Percentiles rank a stretch among this genome's conserved stretches.
Conservation (phyloP, 2,888 invertebrate genomes). For the Lumbricus terrestris region DNA sequence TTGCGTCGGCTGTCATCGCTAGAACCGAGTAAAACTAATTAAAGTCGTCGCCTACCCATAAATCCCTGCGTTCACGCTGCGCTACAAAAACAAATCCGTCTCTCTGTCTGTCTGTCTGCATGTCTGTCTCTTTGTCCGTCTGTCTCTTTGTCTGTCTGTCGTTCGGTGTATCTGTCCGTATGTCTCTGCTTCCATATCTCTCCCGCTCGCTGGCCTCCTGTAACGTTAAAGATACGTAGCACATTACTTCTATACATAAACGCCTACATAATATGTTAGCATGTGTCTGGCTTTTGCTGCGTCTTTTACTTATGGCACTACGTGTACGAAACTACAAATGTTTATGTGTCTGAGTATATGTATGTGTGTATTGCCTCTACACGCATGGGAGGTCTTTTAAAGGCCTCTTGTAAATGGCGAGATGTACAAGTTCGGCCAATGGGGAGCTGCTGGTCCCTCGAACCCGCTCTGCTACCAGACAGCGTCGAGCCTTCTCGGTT, state of each 20-base stretch:
- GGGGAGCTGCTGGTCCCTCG: no score
- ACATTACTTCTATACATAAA: neutral
- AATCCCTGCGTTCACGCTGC: neutral
- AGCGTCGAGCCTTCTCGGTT: no score
- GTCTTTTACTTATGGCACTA: neutral
- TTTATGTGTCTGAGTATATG: no score
- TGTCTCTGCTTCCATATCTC: no score
- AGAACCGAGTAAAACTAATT: neutral
- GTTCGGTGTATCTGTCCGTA: no score
- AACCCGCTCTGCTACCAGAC: no score
- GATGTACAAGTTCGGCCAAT: no score
- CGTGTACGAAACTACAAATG: no score
- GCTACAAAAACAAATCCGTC: neutral
- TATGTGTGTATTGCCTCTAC: no score
- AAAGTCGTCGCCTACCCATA: neutral
- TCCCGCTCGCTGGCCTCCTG: neutral
- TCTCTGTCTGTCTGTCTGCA: neutral
- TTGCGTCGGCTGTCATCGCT: neutral
- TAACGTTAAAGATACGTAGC: neutral
- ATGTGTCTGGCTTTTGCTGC: neutral
- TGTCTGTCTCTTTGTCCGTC: neutral
- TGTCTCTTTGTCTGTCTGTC: neutral
- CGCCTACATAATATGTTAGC: neutral
- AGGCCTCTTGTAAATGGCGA: no score
- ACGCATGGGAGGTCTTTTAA: no score